Percentiles rank a stretch among this genome's conserved stretches.
These are phyloP conservation scores for Margaritifera margaritifera DNA, from an alignment of 2,888 invertebrate genomes.

Conservation along the genomic window DNA sequence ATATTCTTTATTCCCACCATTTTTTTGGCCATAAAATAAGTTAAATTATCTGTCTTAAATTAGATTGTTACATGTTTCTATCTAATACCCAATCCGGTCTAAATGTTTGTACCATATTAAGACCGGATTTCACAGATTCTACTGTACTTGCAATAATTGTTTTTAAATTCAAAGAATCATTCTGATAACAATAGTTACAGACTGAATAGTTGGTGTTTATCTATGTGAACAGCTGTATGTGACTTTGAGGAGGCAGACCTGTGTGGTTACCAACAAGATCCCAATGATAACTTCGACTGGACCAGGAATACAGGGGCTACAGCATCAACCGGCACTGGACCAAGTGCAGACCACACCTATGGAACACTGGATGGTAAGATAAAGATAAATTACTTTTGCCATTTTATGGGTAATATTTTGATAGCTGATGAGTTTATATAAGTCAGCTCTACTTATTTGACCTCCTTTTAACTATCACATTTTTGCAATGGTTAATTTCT, in stretches of 20 bases:
- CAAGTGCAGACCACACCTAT: constrained; percentile 57
- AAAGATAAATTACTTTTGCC: neutral
- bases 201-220: constrained; percentile 1
- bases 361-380: constrained; percentile 49
- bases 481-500: no score
- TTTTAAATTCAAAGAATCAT: no score
- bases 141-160: neutral
- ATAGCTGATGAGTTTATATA: neutral
- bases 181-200: no score
- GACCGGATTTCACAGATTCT: no score
- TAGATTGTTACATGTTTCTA: neutral
- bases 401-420: neutral
- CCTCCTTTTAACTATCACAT: neutral
- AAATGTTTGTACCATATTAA: neutral
- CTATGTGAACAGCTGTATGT: constrained; percentile 46
- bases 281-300: constrained; percentile 65
- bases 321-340: constrained; percentile 49
- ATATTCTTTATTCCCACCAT: neutral
- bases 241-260: constrained; percentile 62
- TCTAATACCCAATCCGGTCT: neutral
- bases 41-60: neutral
- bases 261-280: constrained; percentile 61
- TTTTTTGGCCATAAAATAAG: neutral
- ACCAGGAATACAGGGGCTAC: constrained; percentile 59
- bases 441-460: neutral